phyloP scores from a whole-genome alignment of 2,888 invertebrate genomes.

The Antitype chi region DNA sequence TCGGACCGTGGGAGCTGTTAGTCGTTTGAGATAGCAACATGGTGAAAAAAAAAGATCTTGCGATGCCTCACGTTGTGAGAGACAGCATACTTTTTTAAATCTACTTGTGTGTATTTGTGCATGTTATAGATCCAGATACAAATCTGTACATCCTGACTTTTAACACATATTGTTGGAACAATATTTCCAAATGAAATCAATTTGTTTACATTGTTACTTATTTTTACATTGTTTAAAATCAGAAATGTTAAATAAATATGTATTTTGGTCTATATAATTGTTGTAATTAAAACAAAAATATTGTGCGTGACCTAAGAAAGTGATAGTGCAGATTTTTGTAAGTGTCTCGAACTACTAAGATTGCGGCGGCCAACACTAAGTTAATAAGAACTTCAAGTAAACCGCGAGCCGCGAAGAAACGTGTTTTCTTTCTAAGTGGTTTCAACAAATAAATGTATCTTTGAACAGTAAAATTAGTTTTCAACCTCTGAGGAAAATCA shows the following conservation, averaged over 20 bases:
- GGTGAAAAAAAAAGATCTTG: not conserved
- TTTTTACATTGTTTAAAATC: not conserved
- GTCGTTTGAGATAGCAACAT: slow-evolving; percentile 1
- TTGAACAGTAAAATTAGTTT: not conserved
- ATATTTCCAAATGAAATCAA: not conserved
- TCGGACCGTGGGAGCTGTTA: not conserved
- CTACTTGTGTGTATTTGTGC: not conserved
- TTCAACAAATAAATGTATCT: slow-evolving; percentile 6
- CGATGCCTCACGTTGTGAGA: not conserved
- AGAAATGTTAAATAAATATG: not conserved
- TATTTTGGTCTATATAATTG: not conserved
- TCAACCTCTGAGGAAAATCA: not conserved
- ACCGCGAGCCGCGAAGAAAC: too few species aligned
- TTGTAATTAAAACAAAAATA: not conserved
- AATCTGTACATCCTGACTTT: not conserved
- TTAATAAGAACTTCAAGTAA: not conserved
- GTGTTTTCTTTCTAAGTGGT: too few species aligned
- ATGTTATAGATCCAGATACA: not conserved
- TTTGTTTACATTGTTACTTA: too few species aligned
- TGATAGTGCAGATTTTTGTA: not conserved
- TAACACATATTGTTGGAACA: not conserved
- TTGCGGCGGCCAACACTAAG: not conserved
- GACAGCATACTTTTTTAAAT: not conserved
- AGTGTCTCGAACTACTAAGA: not conserved
- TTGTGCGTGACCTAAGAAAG: not conserved